A percentile compares a stretch with the other conserved stretches of the same genome.
These are phyloP conservation scores for Thereuonema tuberculata DNA, from an alignment of 1,140 invertebrate species.

Conservation along the genomic window DNA sequence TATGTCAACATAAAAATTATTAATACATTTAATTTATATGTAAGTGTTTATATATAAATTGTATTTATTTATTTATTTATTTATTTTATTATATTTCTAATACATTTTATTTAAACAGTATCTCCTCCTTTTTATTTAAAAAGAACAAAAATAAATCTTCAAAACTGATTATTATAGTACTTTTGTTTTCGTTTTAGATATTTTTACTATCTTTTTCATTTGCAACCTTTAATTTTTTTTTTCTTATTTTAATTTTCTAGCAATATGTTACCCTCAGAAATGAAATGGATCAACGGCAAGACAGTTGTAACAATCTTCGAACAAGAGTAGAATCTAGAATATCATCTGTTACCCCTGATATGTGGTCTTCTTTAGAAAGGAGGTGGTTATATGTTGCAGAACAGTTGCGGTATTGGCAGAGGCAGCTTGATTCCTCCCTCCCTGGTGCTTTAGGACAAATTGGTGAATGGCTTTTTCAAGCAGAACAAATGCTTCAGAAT, in stretches of 20 bases:
- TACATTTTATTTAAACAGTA: too few relatives aligned
- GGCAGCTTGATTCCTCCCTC: conserved; percentile 64
- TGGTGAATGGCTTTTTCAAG: conserved; percentile 76
- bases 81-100: background rate
- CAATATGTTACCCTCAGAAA: conserved; percentile 16
- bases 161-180: too few relatives aligned
- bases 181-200: too few relatives aligned
- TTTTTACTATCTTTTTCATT: too few relatives aligned
- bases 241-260: conserved; percentile 12
- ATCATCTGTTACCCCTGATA: conserved; percentile 11
- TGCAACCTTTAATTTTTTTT: too few relatives aligned
- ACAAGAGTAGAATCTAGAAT: conserved; percentile 7
- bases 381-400: conserved; percentile 20
- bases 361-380: conserved; percentile 18
- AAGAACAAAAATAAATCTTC: too few relatives aligned
- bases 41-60: too few relatives aligned
- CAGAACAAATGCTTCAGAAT: conserved; percentile 60
- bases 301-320: conserved; percentile 17
- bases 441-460: conserved; percentile 68
- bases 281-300: conserved; percentile 16
- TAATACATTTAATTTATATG: too few relatives aligned
- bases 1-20: too few relatives aligned
- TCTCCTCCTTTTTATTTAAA: too few relatives aligned
- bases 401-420: conserved; percentile 66
- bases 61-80: background rate